phyloP scores from a whole-genome alignment of 2,113 vertebrate species.

The Cinclus cinclus region DNA sequence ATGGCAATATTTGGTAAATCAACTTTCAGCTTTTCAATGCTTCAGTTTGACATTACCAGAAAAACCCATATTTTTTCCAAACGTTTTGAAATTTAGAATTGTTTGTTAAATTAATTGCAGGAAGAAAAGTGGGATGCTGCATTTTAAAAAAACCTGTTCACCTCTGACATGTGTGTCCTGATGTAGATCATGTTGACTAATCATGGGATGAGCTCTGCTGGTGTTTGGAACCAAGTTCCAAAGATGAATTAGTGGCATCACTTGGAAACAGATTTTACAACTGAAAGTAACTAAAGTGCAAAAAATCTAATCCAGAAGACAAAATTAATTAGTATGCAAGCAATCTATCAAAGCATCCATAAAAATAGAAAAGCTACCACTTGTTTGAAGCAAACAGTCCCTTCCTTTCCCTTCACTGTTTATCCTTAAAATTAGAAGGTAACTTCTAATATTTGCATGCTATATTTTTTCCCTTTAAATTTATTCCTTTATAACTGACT shows the following conservation, averaged over 20 bases:
- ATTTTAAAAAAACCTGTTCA: not conserved
- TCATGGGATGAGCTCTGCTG: not conserved
- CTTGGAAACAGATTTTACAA: not conserved
- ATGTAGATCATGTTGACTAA: not conserved
- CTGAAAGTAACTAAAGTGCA: not conserved
- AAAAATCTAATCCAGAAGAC: not conserved
- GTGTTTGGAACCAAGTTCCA: not conserved
- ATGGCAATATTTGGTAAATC: not conserved
- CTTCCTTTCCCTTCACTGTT: not conserved
- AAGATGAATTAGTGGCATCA: not conserved
- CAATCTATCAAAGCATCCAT: not conserved
- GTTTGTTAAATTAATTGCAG: not conserved
- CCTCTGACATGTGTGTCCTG: not conserved
- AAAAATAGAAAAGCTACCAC: not conserved
- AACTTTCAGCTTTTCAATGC: not conserved
- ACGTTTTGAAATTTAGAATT: not conserved
- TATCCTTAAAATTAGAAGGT: not conserved
- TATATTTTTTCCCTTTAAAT: not conserved
- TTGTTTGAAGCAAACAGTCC: not conserved
- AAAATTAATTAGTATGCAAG: not conserved
- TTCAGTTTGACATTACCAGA: not conserved
- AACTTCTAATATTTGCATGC: not conserved
- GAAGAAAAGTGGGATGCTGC: not conserved
- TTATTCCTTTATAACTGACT: not conserved
- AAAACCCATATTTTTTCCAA: rapidly evolving